Base-by-base conservation (phyloP, 2,888 invertebrate genomes). In the Watsonalla binaria region DNA sequence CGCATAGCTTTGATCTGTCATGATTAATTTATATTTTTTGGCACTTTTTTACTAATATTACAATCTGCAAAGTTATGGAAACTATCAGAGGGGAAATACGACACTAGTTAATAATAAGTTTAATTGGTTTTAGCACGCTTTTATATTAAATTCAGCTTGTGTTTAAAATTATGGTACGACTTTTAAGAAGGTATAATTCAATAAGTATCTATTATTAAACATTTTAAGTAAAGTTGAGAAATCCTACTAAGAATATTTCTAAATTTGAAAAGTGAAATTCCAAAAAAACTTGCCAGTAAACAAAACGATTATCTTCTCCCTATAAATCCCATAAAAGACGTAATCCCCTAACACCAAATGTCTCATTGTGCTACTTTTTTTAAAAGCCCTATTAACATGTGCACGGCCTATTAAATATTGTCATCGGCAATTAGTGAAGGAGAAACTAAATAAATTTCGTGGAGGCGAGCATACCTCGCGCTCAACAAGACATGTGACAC, bases 391-490 rank as follows among this genome's bases (percentile, higher is more conserved):
- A 82, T 82, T 82, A 83, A 84, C 89, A 90, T 88, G 80, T 89
- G 90, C 74, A 78, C 69, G 73, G 73, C 73, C 88, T 83, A 85
- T 89, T 88, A 89, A 84, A 86, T 76, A 81, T 80, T 80, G 88
- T 87, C 89, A 85, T 82, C 88, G 82, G 79, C 88, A 87, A 90
- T 90, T 90, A 90, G 89, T 80, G 74, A 78, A 77, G 77, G 80
- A 82, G 81, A 82, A 76, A 76, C 82, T 81, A 81, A 87, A 85
- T 84, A 88, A 87, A 86, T 85, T 80, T 70, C 70, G 70, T 67
- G 49, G 37, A 64, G 63, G 57, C 60, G 58, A 56, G 67, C 74
- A 74, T 72, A 79, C 83, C 82, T 77, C 77, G 70, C 71, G 67
- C 56, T 53, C 65, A 61, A 67, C 62, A 66, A 76, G 81, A 86